Conservation (phyloP, 2,888 invertebrate genomes). For the Pycnomerus fuliginosus region DNA sequence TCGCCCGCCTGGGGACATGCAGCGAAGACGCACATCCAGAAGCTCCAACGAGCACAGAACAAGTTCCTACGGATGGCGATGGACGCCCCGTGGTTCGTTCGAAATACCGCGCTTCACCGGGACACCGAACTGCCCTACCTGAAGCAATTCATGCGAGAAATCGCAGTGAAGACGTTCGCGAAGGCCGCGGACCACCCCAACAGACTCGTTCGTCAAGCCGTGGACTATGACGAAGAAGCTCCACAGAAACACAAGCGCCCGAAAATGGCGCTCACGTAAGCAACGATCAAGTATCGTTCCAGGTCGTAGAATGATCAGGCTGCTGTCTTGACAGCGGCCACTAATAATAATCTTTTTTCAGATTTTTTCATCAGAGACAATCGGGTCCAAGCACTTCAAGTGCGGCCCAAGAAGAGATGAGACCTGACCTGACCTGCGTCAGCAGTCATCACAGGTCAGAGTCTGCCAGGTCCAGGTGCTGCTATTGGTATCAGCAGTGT, state of each 20-base stretch:
- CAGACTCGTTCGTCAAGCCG: not conserved
- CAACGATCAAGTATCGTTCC: too few species aligned
- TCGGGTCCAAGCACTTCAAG: too few species aligned
- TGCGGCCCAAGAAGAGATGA: too few species aligned
- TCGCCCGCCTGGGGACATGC: slow-evolving; percentile 4
- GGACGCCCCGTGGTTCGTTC: slow-evolving; percentile 8
- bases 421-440: too few species aligned
- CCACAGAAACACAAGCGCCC: not conserved
- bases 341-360: too few species aligned
- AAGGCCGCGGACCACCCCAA: slow-evolving; percentile 1
- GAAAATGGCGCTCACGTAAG: not conserved
- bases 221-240: slow-evolving; percentile 2
- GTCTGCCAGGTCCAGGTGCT: too few species aligned
- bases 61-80: slow-evolving; percentile 2
- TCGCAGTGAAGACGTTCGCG: not conserved
- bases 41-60: slow-evolving; percentile 3
- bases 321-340: too few species aligned
- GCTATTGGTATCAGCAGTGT: too few species aligned
- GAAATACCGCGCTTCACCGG: slow-evolving; percentile 4
- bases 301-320: too few species aligned
- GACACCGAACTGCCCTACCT: slow-evolving; percentile 1
- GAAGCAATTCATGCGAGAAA: not conserved
- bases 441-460: too few species aligned
- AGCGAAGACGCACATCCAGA: slow-evolving; percentile 3
- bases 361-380: too few species aligned